These are phyloP conservation scores for Semibalanus balanoides DNA, from an alignment of 1,140 invertebrate genomes.

Conservation along the genomic window DNA sequence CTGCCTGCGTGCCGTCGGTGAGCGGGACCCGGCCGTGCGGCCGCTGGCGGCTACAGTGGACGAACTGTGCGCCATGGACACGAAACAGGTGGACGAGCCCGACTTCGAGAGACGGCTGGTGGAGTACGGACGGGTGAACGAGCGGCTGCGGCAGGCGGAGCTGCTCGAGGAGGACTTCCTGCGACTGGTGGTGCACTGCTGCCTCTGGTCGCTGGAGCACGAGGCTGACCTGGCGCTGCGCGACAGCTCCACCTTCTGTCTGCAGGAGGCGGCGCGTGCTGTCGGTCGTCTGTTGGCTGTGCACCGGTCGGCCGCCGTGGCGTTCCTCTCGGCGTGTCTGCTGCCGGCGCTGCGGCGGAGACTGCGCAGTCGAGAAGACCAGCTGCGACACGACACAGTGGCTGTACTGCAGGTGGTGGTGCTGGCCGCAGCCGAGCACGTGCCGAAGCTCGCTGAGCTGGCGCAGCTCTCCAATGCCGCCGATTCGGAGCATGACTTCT, in stretches of 20 bases:
- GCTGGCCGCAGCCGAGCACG: neutral
- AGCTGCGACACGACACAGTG: neutral
- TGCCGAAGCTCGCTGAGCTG: neutral
- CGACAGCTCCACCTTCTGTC: neutral
- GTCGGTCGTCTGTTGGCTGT: neutral
- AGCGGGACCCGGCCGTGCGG: neutral
- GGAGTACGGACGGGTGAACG: neutral
- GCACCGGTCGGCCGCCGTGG: neutral
- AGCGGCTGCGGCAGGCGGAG: neutral
- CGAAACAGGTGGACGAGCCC: neutral
- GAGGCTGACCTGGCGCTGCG: slow-evolving; percentile 3
- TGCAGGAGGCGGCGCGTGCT: neutral
- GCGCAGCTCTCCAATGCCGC: neutral
- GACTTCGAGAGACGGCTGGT: neutral
- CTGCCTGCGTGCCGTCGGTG: neutral
- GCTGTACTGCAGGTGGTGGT: neutral
- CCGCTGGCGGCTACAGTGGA: neutral
- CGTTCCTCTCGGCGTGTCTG: neutral
- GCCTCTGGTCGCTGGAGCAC: neutral
- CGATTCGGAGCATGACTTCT: slow-evolving; percentile 38
- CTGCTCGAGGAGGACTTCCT: neutral
- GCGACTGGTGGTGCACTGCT: neutral
- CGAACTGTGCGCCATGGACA: neutral
- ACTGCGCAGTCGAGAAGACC: neutral
- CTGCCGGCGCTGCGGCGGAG: neutral